A percentile compares a stretch with the other conserved stretches of the same genome.
Evolutionary conservation across 2,888 invertebrate genomes (phyloP).

Genomic region (Elysia crispata): DNA sequence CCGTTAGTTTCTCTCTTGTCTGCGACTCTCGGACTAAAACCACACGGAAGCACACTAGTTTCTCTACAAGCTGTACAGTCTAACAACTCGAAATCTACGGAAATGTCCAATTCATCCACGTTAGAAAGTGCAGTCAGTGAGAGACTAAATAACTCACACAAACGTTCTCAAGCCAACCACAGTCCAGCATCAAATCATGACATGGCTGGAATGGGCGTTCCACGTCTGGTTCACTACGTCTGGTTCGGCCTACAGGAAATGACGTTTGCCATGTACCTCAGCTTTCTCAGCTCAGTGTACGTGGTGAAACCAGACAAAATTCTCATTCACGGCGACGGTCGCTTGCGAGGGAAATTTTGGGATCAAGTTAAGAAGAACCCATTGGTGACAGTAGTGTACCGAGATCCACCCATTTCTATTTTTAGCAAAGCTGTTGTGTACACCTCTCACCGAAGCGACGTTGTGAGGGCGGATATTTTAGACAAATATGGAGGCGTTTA

Average conservation of each 20-base stretch:
- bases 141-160: no score
- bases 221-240: constrained; percentile 73
- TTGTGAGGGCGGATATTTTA: constrained; percentile 72
- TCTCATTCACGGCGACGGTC: constrained; percentile 69
- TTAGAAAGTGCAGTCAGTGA: no score
- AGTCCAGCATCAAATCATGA: no score
- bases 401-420: constrained; percentile 60
- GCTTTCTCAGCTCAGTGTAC: constrained; percentile 68
- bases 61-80: no score
- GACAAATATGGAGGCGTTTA: constrained; percentile 75
- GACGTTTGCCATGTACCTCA: constrained; percentile 72
- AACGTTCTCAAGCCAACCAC: no score
- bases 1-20: no score
- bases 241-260: constrained; percentile 69
- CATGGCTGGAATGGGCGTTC: constrained; percentile 64
- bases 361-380: constrained; percentile 60
- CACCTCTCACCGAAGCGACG: constrained; percentile 70
- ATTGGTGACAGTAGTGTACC: constrained; percentile 56
- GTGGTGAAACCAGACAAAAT: constrained; percentile 68
- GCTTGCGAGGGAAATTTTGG: constrained; percentile 66
- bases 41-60: no score
- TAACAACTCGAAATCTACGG: no score
- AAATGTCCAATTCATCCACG: no score
- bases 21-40: no score
- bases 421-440: constrained; percentile 64